Evolutionary conservation across 2,113 vertebrate genomes (phyloP).

Genomic region (Equus przewalskii): DNA sequence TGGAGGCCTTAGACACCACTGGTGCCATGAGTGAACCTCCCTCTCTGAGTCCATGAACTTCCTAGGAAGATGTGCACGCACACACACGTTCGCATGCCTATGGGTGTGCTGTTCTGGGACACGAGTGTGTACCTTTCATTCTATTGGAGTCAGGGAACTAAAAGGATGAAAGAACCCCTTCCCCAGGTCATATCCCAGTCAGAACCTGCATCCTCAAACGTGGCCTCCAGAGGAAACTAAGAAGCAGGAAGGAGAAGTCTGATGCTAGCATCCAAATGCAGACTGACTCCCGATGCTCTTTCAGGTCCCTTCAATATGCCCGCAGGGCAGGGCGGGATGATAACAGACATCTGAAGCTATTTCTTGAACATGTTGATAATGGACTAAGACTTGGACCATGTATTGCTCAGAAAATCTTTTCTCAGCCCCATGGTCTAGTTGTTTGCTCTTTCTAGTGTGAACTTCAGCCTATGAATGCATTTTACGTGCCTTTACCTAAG

Average conservation of each 20-base stretch:
- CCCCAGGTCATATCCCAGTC: neutral
- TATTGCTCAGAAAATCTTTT: conserved; percentile 60
- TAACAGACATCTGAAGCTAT: neutral
- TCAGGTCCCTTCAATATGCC: neutral
- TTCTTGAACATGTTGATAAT: conserved; percentile 2
- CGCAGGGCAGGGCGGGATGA: neutral
- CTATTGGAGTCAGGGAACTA: neutral
- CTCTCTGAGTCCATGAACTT: neutral
- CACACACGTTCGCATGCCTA: fast-evolving
- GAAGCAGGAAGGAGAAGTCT: neutral
- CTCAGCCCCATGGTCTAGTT: neutral
- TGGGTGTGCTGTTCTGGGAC: neutral
- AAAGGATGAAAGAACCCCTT: neutral
- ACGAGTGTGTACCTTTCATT: neutral
- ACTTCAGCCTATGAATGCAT: conserved; percentile 2
- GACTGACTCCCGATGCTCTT: neutral
- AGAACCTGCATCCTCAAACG: neutral
- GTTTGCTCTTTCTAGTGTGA: conserved; percentile 18
- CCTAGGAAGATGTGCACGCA: neutral
- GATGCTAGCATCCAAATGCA: neutral
- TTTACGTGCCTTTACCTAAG: conserved; percentile 24
- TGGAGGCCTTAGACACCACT: neutral
- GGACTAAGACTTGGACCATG: neutral
- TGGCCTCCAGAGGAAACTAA: neutral
- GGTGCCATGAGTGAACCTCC: neutral